phyloP scores from a whole-genome alignment of 2,888 invertebrate genomes.

The Phortica okadai region DNA sequence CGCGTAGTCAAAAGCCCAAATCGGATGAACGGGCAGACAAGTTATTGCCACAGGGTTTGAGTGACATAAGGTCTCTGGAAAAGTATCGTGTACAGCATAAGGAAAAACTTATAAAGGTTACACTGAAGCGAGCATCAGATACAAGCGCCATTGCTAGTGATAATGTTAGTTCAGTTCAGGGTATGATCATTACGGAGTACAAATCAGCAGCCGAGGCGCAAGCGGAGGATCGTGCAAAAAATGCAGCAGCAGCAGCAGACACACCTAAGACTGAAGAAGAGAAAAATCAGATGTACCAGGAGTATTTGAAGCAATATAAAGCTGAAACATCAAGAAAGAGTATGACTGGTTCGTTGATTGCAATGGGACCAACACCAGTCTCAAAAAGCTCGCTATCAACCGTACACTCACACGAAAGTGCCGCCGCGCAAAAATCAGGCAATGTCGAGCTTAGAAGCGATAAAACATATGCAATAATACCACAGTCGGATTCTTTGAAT shows the following conservation, averaged over 20 bases:
- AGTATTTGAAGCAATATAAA: neutral
- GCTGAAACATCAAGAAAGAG: neutral
- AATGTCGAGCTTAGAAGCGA: too few relatives aligned
- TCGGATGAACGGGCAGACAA: neutral
- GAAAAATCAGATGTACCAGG: neutral
- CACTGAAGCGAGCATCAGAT: neutral
- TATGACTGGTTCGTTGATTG: neutral
- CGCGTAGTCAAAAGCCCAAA: neutral
- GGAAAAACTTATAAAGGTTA: conserved; percentile 2
- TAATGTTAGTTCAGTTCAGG: too few relatives aligned
- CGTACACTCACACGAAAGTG: too few relatives aligned
- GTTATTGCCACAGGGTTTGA: neutral
- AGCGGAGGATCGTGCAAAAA: neutral
- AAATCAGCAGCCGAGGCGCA: neutral
- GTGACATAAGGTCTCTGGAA: neutral
- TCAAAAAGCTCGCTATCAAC: neutral
- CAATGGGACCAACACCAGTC: neutral
- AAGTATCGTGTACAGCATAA: neutral
- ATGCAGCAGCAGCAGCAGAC: neutral
- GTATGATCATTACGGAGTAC: neutral
- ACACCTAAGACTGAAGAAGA: neutral
- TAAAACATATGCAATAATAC: too few relatives aligned
- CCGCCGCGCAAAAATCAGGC: too few relatives aligned
- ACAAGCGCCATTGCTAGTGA: neutral
- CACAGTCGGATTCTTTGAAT: too few relatives aligned